Conservation (phyloP, 2,797 vertebrate genomes). For the Trematomus bernacchii region DNA sequence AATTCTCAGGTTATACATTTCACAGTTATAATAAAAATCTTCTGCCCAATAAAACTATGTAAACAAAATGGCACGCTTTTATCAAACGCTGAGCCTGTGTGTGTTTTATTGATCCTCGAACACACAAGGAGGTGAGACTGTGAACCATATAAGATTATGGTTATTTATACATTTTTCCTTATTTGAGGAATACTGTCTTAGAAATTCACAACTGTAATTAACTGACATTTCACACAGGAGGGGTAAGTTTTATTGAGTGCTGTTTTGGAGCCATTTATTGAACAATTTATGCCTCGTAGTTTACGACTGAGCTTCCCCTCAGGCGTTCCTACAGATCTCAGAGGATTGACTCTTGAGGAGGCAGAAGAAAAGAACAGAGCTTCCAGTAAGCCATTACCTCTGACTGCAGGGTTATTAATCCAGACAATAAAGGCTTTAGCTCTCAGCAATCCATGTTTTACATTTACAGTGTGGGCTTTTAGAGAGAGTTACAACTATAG, state of each 20-base stretch:
- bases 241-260: constrained; percentile 21
- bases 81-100: constrained; percentile 27
- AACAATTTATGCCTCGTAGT: constrained; percentile 62
- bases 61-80: constrained; percentile 44
- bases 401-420: constrained; percentile 64
- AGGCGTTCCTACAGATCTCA: constrained; percentile 53
- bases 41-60: constrained; percentile 36
- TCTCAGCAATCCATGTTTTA: constrained; percentile 49
- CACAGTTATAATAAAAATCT: constrained; percentile 48
- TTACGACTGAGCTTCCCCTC: constrained; percentile 50
- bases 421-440: constrained; percentile 60
- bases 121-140: constrained; percentile 26
- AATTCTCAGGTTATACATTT: too few relatives aligned
- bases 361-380: constrained; percentile 48
- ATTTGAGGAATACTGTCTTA: constrained; percentile 24
- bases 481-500: constrained; percentile 8
- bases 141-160: neutral
- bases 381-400: constrained; percentile 64
- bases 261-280: constrained; percentile 57
- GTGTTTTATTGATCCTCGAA: constrained; percentile 55
- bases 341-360: constrained; percentile 48
- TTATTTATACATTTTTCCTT: constrained; percentile 30
- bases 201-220: constrained; percentile 48
- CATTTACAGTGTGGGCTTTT: constrained; percentile 40
- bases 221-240: constrained; percentile 39